Evolutionary conservation across 2,797 vertebrate genomes (phyloP).

Genomic region (Martes flavigula): DNA sequence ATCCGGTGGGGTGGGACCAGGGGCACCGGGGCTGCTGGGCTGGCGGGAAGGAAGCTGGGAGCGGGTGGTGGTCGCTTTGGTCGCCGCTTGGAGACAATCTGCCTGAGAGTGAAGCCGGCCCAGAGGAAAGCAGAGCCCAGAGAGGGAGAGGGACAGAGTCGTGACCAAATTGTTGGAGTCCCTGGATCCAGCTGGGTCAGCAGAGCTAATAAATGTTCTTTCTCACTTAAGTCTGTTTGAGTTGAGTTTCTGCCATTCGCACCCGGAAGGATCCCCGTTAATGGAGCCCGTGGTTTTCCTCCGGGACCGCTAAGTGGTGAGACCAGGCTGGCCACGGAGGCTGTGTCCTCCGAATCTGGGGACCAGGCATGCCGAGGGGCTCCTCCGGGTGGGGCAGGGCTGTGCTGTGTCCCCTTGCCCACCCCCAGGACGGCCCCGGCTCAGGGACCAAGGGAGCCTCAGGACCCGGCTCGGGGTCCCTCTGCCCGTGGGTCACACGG

Average conservation of each 20-base stretch:
- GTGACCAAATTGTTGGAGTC: accelerated
- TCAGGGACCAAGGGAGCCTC: not conserved
- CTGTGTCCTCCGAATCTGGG: not conserved
- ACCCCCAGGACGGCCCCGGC: not conserved
- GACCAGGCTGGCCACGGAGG: not conserved
- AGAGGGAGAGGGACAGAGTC: accelerated
- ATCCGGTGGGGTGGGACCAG: not conserved
- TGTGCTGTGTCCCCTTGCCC: not conserved
- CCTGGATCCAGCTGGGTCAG: not conserved
- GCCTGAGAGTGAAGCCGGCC: too few relatives aligned
- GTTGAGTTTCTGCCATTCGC: not conserved
- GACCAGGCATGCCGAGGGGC: not conserved
- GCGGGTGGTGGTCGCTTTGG: accelerated
- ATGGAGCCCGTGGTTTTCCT: not conserved
- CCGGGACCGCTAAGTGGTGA: not conserved
- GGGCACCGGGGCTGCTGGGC: too few relatives aligned
- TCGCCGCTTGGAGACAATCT: not conserved
- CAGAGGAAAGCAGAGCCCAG: not conserved
- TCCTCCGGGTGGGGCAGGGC: not conserved
- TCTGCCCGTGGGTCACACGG: not conserved
- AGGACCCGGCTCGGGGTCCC: not conserved
- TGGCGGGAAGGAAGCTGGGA: accelerated
- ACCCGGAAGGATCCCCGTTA: not conserved
- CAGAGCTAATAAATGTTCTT: too few relatives aligned
- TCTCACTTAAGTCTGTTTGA: not conserved